Conservation (phyloP, 1,140 invertebrate species). For the Drosophila trapezifrons region DNA sequence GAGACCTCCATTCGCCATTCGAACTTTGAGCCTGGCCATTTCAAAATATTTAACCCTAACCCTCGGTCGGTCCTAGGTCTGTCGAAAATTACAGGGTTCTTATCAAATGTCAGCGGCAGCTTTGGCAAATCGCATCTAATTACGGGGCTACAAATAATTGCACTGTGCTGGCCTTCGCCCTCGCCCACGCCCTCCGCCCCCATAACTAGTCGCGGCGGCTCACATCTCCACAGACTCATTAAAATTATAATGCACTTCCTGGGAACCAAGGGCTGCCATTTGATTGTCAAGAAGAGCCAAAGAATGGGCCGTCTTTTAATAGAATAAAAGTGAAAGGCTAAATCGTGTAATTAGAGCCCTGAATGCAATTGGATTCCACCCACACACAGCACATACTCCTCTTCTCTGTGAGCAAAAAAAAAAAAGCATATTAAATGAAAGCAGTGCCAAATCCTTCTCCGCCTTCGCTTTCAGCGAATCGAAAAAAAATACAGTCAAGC, state of each 20-base stretch:
- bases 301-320: slow-evolving; percentile 1
- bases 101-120: slow-evolving; percentile 61
- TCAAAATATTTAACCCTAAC: background rate
- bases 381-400: slow-evolving; percentile 2
- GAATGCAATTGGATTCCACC: slow-evolving; percentile 32
- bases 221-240: slow-evolving; percentile 37
- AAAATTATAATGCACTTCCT: slow-evolving; percentile 56
- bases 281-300: slow-evolving; percentile 18
- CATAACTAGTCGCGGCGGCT: background rate
- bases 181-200: no score
- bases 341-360: slow-evolving; percentile 45
- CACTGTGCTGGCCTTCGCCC: background rate
- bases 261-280: slow-evolving; percentile 35
- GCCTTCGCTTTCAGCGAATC: background rate
- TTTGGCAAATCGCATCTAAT: slow-evolving; percentile 61
- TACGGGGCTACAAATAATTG: slow-evolving; percentile 12
- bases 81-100: slow-evolving; percentile 25
- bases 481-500: slow-evolving; percentile 9
- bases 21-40: background rate
- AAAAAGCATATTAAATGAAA: slow-evolving; percentile 24
- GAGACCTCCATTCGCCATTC: background rate
- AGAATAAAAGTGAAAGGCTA: slow-evolving; percentile 10
- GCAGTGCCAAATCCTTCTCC: slow-evolving; percentile 29
- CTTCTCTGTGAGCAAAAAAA: background rate
- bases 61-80: no score